Evolutionary conservation across 1,140 invertebrate species (phyloP).

Genomic region (Hydropsyche tenuis): DNA sequence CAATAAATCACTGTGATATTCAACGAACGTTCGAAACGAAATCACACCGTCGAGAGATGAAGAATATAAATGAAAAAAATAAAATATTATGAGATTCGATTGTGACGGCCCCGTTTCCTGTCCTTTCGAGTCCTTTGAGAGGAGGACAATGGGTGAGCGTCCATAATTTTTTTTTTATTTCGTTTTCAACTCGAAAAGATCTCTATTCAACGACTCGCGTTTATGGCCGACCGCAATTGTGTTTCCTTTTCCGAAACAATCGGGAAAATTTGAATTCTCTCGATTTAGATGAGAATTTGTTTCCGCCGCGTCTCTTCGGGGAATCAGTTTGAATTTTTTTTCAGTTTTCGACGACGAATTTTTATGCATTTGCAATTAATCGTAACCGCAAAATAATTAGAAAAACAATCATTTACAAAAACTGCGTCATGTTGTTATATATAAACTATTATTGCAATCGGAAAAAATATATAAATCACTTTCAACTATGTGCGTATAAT

Average conservation of each 20-base stretch:
- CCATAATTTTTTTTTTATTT: constrained; percentile 11
- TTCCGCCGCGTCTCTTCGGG: background rate
- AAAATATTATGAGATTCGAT: too few relatives aligned
- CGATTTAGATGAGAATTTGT: background rate
- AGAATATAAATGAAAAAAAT: background rate
- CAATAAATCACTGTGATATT: too few relatives aligned
- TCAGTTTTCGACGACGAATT: too few relatives aligned
- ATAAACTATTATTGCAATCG: too few relatives aligned
- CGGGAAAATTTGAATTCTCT: background rate
- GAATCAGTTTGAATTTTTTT: background rate
- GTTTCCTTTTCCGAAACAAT: constrained; percentile 15
- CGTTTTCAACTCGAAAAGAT: background rate
- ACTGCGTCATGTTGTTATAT: too few relatives aligned
- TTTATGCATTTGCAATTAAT: too few relatives aligned
- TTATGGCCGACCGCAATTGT: background rate
- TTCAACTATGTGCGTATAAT: too few relatives aligned
- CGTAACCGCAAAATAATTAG: too few relatives aligned
- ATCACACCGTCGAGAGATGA: too few relatives aligned
- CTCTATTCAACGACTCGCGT: background rate
- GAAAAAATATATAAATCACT: too few relatives aligned
- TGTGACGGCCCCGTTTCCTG: background rate
- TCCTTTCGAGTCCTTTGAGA: background rate
- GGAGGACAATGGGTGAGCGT: constrained; percentile 3
- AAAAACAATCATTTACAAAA: too few relatives aligned
- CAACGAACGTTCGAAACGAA: too few relatives aligned